phyloP scores from a whole-genome alignment of 2,797 vertebrate species.

The Manis javanica region DNA sequence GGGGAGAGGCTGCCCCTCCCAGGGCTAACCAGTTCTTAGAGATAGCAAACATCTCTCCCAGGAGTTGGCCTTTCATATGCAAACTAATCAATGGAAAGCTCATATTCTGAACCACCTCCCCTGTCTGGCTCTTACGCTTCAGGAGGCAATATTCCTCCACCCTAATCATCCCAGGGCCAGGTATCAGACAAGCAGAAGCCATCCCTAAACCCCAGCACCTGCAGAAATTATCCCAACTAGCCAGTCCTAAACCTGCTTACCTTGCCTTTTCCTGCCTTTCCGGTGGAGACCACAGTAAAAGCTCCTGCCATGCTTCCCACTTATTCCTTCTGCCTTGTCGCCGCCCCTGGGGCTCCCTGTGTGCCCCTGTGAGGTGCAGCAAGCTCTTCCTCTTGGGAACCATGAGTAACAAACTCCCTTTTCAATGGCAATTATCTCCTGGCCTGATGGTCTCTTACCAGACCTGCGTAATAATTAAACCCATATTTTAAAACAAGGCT shows the following conservation, averaged over 20 bases:
- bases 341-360: background rate
- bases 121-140: background rate
- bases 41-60: background rate
- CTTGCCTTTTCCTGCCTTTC: background rate
- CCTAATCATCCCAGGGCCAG: background rate
- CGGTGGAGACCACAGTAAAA: background rate
- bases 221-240: background rate
- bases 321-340: background rate
- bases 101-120: background rate
- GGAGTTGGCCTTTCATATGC: background rate
- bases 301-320: background rate
- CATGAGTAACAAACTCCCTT: background rate
- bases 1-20: background rate
- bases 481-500: background rate
- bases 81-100: background rate
- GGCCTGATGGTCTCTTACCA: background rate
- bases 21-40: background rate
- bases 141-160: background rate
- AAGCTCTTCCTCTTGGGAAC: background rate
- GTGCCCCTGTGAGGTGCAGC: background rate
- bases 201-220: background rate
- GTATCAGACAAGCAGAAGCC: background rate
- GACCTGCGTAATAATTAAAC: background rate
- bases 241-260: background rate
- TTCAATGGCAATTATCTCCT: background rate